Conservation (phyloP, 2,113 vertebrate species). For the Natator depressus region DNA sequence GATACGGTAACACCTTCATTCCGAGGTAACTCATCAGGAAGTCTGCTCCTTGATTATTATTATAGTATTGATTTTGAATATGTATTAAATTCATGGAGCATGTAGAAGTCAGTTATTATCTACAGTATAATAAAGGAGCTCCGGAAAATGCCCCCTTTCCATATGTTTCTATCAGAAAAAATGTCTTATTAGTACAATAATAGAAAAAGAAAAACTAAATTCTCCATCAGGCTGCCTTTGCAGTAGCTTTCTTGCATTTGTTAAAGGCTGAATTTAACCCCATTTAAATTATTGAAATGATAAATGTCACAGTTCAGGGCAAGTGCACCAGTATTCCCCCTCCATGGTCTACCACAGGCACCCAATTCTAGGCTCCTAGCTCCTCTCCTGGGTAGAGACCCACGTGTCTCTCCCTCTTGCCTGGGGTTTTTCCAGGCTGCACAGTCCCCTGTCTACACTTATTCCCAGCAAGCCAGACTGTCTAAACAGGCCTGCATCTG, state of each 20-base stretch:
- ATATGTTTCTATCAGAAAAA: not conserved
- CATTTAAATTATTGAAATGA: slow-evolving; percentile 59
- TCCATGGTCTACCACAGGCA: too few species aligned
- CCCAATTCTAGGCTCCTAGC: too few species aligned
- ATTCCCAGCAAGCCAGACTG: too few species aligned
- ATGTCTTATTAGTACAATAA: slow-evolving; percentile 15
- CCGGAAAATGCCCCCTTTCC: not conserved
- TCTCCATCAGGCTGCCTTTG: slow-evolving; percentile 55
- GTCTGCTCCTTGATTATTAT: not conserved
- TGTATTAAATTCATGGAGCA: not conserved
- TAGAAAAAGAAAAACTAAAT: slow-evolving; percentile 69
- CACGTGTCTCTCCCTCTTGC: too few species aligned
- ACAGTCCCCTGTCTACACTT: too few species aligned
- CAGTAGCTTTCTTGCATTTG: slow-evolving; percentile 60
- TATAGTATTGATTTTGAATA: not conserved
- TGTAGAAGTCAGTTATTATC: not conserved
- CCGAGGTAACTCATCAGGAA: not conserved
- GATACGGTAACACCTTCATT: not conserved
- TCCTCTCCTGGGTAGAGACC: too few species aligned
- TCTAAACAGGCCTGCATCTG: too few species aligned
- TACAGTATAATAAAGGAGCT: not conserved
- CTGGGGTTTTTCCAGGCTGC: too few species aligned
- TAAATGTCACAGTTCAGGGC: too few species aligned
- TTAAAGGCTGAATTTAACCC: slow-evolving; percentile 68
- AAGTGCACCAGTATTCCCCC: too few species aligned